These are phyloP conservation scores for Octopus sinensis DNA, from an alignment of 1,140 invertebrate genomes.

Conservation along the genomic window DNA sequence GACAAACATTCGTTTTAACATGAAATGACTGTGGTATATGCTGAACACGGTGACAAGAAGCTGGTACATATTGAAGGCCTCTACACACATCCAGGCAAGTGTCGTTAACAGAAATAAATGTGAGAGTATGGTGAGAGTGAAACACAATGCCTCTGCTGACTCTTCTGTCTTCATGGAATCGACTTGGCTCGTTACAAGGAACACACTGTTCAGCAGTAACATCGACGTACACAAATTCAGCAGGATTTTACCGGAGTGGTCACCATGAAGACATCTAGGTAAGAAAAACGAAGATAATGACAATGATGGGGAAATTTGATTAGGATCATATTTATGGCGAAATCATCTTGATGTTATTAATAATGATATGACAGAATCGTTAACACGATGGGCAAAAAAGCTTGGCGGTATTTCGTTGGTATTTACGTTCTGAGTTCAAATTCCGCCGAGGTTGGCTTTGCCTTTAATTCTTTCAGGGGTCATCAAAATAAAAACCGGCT, in stretches of 20 bases:
- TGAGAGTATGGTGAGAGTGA: constrained; percentile 52
- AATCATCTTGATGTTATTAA: too few relatives aligned
- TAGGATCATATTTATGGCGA: not conserved
- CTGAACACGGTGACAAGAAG: constrained; percentile 62
- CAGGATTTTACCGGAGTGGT: constrained; percentile 62
- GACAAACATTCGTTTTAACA: constrained; percentile 60
- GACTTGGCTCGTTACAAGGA: constrained; percentile 55
- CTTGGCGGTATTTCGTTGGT: too few relatives aligned
- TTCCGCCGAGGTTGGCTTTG: too few relatives aligned
- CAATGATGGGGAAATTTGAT: too few relatives aligned
- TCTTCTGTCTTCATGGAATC: constrained; percentile 16
- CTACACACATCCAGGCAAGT: constrained; percentile 62
- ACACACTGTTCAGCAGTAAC: constrained; percentile 59
- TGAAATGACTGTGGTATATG: constrained; percentile 60
- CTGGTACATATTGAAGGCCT: constrained; percentile 63
- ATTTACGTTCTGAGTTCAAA: too few relatives aligned
- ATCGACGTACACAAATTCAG: constrained; percentile 61
- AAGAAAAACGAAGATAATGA: not conserved
- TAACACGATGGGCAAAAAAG: too few relatives aligned
- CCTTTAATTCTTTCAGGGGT: too few relatives aligned
- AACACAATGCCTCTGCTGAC: constrained; percentile 43
- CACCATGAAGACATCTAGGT: constrained; percentile 58
- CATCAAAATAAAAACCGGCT: too few relatives aligned
- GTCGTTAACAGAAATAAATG: constrained; percentile 61
- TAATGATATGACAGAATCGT: too few relatives aligned